Conservation (phyloP, 1,140 invertebrate species). For the Aphelinus atriplicis region DNA sequence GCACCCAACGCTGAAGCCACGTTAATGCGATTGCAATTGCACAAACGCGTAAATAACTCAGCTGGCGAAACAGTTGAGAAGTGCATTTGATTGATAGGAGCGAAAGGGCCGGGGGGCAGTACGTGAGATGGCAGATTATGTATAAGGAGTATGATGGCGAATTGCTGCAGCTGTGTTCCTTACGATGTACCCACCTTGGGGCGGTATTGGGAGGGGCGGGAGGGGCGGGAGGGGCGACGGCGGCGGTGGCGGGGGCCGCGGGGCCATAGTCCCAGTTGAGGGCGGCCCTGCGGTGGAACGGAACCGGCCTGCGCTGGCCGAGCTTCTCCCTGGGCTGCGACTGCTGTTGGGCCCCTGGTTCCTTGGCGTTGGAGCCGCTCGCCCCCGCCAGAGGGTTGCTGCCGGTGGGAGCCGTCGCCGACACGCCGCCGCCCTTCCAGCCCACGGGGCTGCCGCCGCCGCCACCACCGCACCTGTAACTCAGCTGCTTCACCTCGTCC, state of each 20-base stretch:
- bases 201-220: slow-evolving; percentile 46
- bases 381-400: neutral
- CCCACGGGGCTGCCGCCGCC: slow-evolving; percentile 45
- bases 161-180: no score
- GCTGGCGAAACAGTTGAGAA: neutral
- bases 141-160: no score
- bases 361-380: no score
- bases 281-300: slow-evolving; percentile 73
- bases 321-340: neutral
- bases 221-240: slow-evolving; percentile 10
- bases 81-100: neutral
- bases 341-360: neutral
- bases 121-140: no score
- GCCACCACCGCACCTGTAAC: slow-evolving; percentile 64
- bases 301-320: slow-evolving; percentile 53
- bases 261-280: slow-evolving; percentile 62
- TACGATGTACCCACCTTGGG: slow-evolving; percentile 61
- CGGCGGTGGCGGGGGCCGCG: slow-evolving; percentile 52
- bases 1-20: no score
- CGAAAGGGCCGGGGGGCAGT: neutral
- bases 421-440: slow-evolving; percentile 54
- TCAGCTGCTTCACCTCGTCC: slow-evolving; percentile 56
- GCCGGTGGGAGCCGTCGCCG: slow-evolving; percentile 13
- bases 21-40: no score
- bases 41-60: no score